These are phyloP conservation scores for Pecten maximus DNA, from an alignment of 2,888 invertebrate genomes.

Conservation along the genomic window DNA sequence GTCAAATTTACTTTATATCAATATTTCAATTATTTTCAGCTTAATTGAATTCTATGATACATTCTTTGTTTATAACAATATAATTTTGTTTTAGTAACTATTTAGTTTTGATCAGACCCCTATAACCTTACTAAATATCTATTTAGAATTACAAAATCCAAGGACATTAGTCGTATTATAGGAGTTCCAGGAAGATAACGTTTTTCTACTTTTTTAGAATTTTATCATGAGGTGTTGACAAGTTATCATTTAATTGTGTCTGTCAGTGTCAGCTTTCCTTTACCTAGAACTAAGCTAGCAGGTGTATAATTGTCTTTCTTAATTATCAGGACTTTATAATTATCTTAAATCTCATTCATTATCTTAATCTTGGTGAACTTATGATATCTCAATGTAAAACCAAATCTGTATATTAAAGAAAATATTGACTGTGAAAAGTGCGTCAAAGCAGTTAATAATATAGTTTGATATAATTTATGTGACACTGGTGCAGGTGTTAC, in stretches of 20 bases:
- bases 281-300: not conserved
- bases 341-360: not conserved
- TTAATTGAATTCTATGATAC: too few relatives aligned
- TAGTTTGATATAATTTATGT: not conserved
- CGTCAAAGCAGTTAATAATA: not conserved
- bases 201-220: not conserved
- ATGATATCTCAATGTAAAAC: not conserved
- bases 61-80: too few relatives aligned
- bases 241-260: not conserved
- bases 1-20: not conserved
- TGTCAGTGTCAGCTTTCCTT: not conserved
- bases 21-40: not conserved
- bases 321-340: not conserved
- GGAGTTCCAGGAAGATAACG: not conserved
- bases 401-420: not conserved
- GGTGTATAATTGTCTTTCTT: not conserved
- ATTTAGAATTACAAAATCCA: not conserved
- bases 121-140: not conserved
- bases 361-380: not conserved
- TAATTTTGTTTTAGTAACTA: too few relatives aligned
- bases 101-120: too few relatives aligned
- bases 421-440: not conserved
- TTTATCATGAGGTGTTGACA: not conserved
- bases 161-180: not conserved
- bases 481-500: not conserved